These are phyloP conservation scores for Paralichthys olivaceus DNA, from an alignment of 2,113 vertebrate genomes.

Conservation along the genomic window DNA sequence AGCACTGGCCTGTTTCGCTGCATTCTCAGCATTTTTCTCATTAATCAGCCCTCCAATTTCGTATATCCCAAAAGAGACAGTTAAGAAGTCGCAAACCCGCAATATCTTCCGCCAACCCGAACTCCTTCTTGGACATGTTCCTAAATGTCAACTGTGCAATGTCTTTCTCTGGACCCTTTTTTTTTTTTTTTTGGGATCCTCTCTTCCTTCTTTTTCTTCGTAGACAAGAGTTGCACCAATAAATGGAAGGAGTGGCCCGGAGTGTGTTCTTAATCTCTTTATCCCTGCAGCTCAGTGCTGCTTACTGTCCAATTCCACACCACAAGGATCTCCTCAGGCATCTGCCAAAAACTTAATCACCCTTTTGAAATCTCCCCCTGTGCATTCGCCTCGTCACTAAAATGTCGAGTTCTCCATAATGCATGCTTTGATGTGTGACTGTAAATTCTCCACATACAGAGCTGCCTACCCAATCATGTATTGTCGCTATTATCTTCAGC, in stretches of 20 bases:
- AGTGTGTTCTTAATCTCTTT: conserved; percentile 73
- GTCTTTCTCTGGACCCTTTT: neutral
- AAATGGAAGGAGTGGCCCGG: conserved; percentile 56
- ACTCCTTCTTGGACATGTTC: conserved; percentile 14
- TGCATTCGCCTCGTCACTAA: neutral
- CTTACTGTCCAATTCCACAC: conserved; percentile 63
- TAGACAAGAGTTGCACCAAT: conserved; percentile 55
- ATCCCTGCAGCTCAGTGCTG: conserved; percentile 63
- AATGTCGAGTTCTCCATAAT: neutral
- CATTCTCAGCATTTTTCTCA: conserved; percentile 63
- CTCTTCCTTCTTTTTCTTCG: neutral
- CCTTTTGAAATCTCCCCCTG: conserved; percentile 32
- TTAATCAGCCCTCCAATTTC: conserved; percentile 50
- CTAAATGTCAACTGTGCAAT: conserved; percentile 27
- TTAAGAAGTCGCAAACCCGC: conserved; percentile 2
- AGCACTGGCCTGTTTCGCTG: conserved; percentile 38
- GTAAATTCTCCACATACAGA: neutral
- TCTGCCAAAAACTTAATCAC: conserved; percentile 65
- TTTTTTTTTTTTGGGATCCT: conserved; percentile 2
- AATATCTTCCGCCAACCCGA: neutral
- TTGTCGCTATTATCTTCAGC: neutral
- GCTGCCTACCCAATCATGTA: too few relatives aligned
- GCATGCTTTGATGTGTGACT: neutral
- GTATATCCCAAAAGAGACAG: conserved; percentile 29
- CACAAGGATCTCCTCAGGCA: conserved; percentile 40